Conservation (phyloP, 2,113 vertebrate genomes). For the Pithys albifrons region DNA sequence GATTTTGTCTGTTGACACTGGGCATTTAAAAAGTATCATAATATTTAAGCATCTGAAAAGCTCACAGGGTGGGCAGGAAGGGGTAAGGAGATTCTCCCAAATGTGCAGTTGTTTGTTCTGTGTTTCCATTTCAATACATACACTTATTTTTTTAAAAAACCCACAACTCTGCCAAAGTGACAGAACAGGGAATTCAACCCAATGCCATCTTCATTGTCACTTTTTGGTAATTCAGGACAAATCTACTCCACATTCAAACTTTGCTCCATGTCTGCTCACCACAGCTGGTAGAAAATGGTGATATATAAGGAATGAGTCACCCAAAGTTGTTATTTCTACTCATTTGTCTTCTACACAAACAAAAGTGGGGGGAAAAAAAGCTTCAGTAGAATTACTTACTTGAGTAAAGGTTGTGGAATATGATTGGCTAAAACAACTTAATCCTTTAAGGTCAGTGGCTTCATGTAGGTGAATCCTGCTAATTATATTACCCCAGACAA, state of each 20-base stretch:
- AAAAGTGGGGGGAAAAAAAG: background rate
- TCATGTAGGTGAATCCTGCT: background rate
- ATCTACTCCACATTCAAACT: background rate
- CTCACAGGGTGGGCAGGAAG: background rate
- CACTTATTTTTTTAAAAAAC: background rate
- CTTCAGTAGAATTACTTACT: background rate
- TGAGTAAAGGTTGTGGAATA: background rate
- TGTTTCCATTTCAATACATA: background rate
- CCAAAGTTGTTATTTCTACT: background rate
- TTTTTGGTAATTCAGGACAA: background rate
- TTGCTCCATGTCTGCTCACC: background rate
- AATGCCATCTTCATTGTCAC: background rate
- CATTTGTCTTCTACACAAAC: background rate
- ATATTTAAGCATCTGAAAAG: background rate
- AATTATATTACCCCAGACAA: background rate
- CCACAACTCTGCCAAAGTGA: background rate
- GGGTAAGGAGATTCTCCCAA: background rate
- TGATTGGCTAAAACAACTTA: background rate
- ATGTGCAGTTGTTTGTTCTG: background rate
- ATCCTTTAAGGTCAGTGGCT: background rate
- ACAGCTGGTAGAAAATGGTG: rapidly evolving
- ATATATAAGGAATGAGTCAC: background rate
- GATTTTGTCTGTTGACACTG: background rate
- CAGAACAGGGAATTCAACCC: background rate
- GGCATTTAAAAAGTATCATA: background rate